Evolutionary conservation across 2,888 invertebrate species (phyloP).

Genomic region (Pyralis farinalis): DNA sequence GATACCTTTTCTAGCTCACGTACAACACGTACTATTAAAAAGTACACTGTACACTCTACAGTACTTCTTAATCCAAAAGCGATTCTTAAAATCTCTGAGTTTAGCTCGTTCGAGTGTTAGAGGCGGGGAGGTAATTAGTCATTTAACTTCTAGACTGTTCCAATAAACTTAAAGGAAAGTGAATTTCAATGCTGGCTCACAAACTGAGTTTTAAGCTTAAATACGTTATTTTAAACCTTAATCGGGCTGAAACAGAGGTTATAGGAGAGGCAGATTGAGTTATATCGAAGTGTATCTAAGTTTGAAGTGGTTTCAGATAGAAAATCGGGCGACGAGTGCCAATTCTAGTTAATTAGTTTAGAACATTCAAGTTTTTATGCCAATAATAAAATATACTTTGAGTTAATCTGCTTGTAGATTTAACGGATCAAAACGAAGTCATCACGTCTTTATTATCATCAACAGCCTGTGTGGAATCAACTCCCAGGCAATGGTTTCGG

Average conservation of each 20-base stretch:
- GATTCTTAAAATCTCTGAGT: no score
- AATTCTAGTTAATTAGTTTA: slow-evolving; percentile 28
- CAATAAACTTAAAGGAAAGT: slow-evolving; percentile 19
- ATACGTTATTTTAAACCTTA: slow-evolving; percentile 5
- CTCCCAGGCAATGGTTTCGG: no score
- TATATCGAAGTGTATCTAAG: slow-evolving; percentile 18
- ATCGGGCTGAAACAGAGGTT: background rate
- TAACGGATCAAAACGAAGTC: no score
- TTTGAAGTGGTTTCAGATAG: slow-evolving; percentile 37
- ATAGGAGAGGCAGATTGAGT: slow-evolving; percentile 5
- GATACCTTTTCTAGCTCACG: no score
- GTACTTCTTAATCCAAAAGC: no score
- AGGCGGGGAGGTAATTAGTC: slow-evolving; percentile 28
- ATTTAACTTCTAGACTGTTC: slow-evolving; percentile 33
- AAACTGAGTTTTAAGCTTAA: background rate
- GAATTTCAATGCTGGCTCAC: slow-evolving; percentile 9
- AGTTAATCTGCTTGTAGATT: no score
- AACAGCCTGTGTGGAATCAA: no score
- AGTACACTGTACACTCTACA: no score
- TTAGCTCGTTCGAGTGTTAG: no score
- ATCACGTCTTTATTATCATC: no score
- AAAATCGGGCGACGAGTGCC: slow-evolving; percentile 25
- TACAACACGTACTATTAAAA: no score
- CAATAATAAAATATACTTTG: background rate
- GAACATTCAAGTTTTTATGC: slow-evolving; percentile 18